Conservation (phyloP, 2,113 vertebrate genomes). For the Anhinga anhinga region DNA sequence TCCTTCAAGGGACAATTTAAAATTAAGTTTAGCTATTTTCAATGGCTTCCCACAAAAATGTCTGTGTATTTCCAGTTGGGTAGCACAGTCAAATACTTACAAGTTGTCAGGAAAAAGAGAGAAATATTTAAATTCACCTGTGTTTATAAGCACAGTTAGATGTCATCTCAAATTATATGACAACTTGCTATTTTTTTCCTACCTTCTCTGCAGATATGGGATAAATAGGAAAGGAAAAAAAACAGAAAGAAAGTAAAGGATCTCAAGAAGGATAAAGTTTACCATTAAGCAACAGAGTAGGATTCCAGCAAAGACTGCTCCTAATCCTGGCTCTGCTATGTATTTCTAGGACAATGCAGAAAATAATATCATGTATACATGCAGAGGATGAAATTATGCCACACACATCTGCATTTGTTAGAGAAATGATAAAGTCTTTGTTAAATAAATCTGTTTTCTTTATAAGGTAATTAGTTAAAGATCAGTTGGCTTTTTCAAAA, state of each 20-base stretch:
- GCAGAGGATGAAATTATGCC: background rate
- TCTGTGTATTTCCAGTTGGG: background rate
- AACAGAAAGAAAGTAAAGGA: background rate
- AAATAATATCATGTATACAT: background rate
- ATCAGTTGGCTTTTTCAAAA: background rate
- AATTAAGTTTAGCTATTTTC: background rate
- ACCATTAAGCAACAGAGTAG: background rate
- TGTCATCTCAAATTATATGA: background rate
- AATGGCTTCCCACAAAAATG: background rate
- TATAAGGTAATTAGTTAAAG: background rate
- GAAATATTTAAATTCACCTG: background rate
- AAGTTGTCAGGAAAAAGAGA: background rate
- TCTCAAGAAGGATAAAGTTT: background rate
- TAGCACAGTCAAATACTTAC: background rate
- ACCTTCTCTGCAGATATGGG: background rate
- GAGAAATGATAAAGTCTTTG: background rate
- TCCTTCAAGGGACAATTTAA: background rate
- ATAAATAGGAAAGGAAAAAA: background rate
- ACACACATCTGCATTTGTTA: background rate
- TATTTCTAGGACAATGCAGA: background rate
- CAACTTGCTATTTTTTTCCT: background rate
- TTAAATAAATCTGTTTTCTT: background rate
- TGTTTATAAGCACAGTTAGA: background rate
- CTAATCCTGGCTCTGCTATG: background rate
- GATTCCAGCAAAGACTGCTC: background rate